Evolutionary conservation across 2,113 vertebrate species (phyloP).

Genomic region (Xiphorhynchus elegans): DNA sequence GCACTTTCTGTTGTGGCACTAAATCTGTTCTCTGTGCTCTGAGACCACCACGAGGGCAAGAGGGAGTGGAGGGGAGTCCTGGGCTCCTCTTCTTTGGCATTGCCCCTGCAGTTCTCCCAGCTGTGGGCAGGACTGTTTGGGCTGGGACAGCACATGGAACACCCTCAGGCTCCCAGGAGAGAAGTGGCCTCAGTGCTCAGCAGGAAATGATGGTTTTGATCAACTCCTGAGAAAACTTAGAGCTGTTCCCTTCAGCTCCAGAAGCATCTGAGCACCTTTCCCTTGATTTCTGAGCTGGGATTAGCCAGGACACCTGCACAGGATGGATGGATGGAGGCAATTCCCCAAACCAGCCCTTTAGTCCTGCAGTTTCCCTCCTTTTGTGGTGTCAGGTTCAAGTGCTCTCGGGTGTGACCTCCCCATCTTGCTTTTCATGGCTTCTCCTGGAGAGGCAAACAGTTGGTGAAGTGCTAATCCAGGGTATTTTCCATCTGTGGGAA

Average conservation of each 20-base stretch:
- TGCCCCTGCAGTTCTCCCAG: background rate
- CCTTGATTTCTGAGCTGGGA: background rate
- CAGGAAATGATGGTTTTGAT: background rate
- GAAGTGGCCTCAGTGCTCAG: background rate
- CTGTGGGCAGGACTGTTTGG: background rate
- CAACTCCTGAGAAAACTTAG: background rate
- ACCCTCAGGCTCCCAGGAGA: background rate
- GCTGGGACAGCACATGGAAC: background rate
- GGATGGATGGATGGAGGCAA: background rate
- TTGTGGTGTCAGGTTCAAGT: background rate
- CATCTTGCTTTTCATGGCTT: background rate
- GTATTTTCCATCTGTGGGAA: background rate
- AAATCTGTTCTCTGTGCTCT: background rate
- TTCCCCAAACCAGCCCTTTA: background rate
- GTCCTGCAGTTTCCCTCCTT: background rate
- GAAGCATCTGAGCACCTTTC: background rate
- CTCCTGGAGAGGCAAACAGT: background rate
- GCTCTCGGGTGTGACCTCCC: background rate
- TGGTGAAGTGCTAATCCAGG: background rate
- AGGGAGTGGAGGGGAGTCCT: background rate
- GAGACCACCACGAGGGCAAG: rapidly evolving
- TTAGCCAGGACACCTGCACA: background rate
- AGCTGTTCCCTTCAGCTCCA: background rate
- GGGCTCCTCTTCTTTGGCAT: background rate
- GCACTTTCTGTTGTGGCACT: background rate